phyloP scores from a whole-genome alignment of 2,113 vertebrate genomes.

The Ceuthmochares aereus region DNA sequence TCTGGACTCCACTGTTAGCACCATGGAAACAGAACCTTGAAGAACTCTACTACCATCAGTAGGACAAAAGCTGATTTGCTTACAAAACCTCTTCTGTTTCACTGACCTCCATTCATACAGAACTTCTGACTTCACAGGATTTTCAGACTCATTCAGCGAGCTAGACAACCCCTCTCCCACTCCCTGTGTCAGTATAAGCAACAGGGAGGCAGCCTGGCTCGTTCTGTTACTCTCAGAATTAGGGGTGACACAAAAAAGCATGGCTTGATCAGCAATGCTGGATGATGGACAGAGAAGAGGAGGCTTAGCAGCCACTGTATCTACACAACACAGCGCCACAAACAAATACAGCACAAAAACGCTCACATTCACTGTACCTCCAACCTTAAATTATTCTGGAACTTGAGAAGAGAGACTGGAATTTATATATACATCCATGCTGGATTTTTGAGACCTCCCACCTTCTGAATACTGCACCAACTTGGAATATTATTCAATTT shows the following conservation, averaged over 20 bases:
- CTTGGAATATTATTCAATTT: not conserved
- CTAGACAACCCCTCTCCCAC: not conserved
- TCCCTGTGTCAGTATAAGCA: not conserved
- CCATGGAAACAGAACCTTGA: not conserved
- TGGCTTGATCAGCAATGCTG: not conserved
- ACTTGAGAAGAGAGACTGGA: not conserved
- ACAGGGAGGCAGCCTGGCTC: not conserved
- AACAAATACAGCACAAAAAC: not conserved
- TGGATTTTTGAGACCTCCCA: not conserved
- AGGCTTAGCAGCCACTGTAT: not conserved
- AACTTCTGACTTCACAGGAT: not conserved
- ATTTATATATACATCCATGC: not conserved
- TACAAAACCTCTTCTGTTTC: not conserved
- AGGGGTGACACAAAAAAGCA: rapidly evolving
- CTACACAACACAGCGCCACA: rapidly evolving
- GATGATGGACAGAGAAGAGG: not conserved
- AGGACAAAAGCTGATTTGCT: not conserved
- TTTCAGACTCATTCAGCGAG: not conserved
- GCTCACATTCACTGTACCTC: not conserved
- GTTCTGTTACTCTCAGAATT: not conserved
- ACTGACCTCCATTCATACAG: not conserved
- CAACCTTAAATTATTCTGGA: not conserved
- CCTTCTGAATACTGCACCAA: not conserved
- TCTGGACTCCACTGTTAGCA: not conserved
- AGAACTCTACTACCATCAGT: rapidly evolving